Percentiles rank a stretch among this genome's conserved stretches.
Conservation (phyloP, 2,888 invertebrate genomes). For the Trachelus troglodyta region DNA sequence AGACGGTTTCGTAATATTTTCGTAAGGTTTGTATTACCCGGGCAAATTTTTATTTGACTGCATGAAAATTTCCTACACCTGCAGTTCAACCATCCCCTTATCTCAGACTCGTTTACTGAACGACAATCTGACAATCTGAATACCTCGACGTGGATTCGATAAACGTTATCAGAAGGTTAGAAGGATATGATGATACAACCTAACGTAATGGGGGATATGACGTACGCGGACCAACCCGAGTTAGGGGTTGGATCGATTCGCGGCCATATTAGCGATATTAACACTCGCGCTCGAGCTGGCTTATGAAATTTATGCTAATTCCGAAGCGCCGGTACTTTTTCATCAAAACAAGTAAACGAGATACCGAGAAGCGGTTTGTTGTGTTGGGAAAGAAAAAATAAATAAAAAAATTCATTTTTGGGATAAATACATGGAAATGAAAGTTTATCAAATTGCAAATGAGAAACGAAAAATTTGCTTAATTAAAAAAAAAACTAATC, state of each 20-base stretch:
- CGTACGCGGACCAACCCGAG: background rate
- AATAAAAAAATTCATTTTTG: background rate
- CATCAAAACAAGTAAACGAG: background rate
- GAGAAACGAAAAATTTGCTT: too few relatives aligned
- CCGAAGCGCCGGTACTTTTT: background rate
- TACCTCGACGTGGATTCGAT: background rate
- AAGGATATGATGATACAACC: background rate
- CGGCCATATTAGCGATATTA: slow-evolving; percentile 43
- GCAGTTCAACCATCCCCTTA: too few relatives aligned
- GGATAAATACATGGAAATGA: background rate
- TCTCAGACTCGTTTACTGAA: too few relatives aligned
- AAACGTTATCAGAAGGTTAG: background rate
- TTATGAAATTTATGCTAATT: slow-evolving; percentile 37
- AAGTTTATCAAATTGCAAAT: background rate
- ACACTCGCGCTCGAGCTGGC: slow-evolving; percentile 23
- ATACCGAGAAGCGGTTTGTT: background rate
- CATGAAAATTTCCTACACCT: too few relatives aligned
- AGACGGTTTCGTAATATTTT: background rate
- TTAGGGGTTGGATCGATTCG: slow-evolving; percentile 34
- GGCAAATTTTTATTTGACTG: too few relatives aligned
- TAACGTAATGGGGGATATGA: background rate
- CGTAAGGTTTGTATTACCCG: background rate
- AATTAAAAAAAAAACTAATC: too few relatives aligned
- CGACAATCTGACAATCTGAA: background rate
- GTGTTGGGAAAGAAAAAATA: too few relatives aligned